A percentile compares a stretch with the other conserved stretches of the same genome.
These are phyloP conservation scores for Drosophila crucigera DNA, from an alignment of 2,888 invertebrate species.

Conservation along the genomic window DNA sequence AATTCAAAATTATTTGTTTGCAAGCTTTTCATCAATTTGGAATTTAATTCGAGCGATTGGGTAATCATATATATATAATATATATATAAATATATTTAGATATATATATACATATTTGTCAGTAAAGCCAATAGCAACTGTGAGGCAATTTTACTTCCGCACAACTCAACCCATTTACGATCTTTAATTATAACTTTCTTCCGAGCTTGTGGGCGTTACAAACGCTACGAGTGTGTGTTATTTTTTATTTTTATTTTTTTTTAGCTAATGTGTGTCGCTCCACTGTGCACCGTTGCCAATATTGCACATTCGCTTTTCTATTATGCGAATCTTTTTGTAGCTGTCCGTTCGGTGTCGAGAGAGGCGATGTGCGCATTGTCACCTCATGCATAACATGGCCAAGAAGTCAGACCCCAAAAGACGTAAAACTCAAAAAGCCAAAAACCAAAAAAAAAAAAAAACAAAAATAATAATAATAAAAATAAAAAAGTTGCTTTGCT, in stretches of 20 bases:
- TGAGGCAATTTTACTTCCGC: slow-evolving; percentile 5
- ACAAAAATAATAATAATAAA: background rate
- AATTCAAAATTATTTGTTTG: too few species aligned
- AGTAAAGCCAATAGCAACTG: background rate
- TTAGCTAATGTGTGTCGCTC: background rate
- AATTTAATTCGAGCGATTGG: background rate
- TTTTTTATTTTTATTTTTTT: background rate
- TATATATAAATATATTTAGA: background rate
- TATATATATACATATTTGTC: background rate
- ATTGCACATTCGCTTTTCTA: slow-evolving; percentile 41
- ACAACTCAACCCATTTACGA: slow-evolving; percentile 6
- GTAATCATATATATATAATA: background rate
- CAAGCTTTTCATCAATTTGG: background rate
- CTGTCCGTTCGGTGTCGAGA: slow-evolving; percentile 33
- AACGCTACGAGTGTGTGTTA: background rate
- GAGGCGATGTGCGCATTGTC: slow-evolving; percentile 63
- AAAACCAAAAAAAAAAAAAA: background rate
- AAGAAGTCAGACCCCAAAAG: slow-evolving; percentile 47
- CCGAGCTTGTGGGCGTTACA: background rate
- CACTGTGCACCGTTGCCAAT: slow-evolving; percentile 41
- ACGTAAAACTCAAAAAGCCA: background rate
- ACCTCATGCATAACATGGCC: slow-evolving; percentile 71
- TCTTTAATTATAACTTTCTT: slow-evolving; percentile 9
- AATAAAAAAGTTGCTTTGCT: slow-evolving; percentile 4
- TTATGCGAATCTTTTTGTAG: slow-evolving; percentile 19